Evolutionary conservation across 2,113 vertebrate species (phyloP).

Genomic region (Oophaga pumilio): DNA sequence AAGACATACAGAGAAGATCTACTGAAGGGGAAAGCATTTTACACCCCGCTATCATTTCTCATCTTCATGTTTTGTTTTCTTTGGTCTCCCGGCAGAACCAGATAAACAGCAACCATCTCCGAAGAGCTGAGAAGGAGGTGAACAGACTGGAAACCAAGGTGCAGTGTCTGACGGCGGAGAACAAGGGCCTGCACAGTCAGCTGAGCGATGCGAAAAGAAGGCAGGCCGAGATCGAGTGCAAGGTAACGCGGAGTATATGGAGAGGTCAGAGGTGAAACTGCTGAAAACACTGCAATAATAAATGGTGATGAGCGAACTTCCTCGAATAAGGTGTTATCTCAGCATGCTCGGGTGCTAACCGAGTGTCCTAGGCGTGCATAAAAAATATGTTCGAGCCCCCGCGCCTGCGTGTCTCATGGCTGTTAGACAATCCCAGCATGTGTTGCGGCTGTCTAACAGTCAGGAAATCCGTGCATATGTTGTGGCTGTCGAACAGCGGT

Average conservation of each 20-base stretch:
- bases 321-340: too few species aligned
- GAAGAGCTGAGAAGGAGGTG: conserved; percentile 87
- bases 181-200: conserved; percentile 84
- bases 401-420: too few species aligned
- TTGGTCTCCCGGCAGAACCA: conserved; percentile 80
- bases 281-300: too few species aligned
- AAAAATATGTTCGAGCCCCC: too few species aligned
- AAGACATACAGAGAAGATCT: too few species aligned
- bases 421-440: too few species aligned
- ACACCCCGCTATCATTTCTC: neutral
- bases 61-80: conserved; percentile 26
- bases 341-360: too few species aligned
- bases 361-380: too few species aligned
- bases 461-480: too few species aligned
- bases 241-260: conserved; percentile 74
- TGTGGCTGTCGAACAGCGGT: too few species aligned
- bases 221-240: conserved; percentile 94
- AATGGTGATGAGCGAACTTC: too few species aligned
- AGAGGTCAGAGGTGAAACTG: neutral
- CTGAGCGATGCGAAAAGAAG: conserved; percentile 87
- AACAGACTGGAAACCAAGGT: conserved; percentile 78
- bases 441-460: too few species aligned
- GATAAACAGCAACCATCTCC: conserved; percentile 91
- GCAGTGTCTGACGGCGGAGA: conserved; percentile 83
- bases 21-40: neutral